Conservation (phyloP, 2,888 invertebrate genomes). For the Drosophila trichaetosa region DNA sequence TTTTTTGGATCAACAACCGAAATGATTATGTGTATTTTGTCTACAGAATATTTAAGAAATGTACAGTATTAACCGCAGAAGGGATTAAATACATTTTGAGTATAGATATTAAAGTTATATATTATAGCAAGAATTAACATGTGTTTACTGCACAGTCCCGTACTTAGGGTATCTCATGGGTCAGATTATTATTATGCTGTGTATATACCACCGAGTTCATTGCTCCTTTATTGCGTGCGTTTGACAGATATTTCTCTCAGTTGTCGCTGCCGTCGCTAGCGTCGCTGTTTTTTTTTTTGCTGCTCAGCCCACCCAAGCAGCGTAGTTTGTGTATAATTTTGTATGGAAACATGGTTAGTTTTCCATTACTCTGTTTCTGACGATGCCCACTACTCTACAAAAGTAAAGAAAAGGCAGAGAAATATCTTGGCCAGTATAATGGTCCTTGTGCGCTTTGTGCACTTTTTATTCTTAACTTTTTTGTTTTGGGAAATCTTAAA, state of each 20-base stretch:
- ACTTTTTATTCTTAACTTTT: not conserved
- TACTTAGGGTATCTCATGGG: not conserved
- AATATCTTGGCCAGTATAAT: constrained; percentile 39
- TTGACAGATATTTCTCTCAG: constrained; percentile 59
- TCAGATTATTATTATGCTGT: constrained; percentile 1
- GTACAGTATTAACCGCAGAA: not conserved
- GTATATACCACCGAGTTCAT: constrained; percentile 52
- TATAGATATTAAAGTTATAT: not conserved
- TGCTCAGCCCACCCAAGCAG: constrained; percentile 56
- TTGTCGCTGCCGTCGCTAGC: constrained; percentile 3
- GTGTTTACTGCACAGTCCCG: not conserved
- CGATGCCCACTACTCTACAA: constrained; percentile 49
- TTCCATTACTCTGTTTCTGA: constrained; percentile 36
- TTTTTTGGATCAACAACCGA: not conserved
- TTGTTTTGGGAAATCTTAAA: not conserved
- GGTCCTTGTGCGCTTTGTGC: constrained; percentile 3
- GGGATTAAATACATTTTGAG: not conserved
- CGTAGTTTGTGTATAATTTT: constrained; percentile 27
- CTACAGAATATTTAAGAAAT: not conserved
- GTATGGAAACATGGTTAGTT: constrained; percentile 14
- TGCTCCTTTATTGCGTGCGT: constrained; percentile 52
- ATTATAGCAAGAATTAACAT: not conserved
- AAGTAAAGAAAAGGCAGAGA: constrained; percentile 27
- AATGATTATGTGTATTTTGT: not conserved
- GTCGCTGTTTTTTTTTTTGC: constrained; percentile 7